Base-by-base conservation (phyloP, 2,113 vertebrate genomes). In the Mesoclemmys tuberculata region DNA sequence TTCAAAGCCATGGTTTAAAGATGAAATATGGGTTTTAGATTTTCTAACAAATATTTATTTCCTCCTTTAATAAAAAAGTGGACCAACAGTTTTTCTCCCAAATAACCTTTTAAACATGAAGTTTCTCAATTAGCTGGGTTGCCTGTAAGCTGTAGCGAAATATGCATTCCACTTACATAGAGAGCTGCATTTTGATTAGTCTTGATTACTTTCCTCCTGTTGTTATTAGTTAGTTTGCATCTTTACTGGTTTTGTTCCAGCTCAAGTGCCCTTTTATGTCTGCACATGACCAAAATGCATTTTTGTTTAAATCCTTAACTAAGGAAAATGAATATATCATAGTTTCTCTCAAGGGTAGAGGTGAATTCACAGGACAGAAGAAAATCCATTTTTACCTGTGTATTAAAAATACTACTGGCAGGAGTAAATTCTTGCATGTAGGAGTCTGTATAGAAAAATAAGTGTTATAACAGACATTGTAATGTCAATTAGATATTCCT, bases 401-500 rank as follows among this genome's bases (percentile, higher is more conserved):
- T 56, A 92, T 92, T 87, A 82, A 92, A 91, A 80, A 96, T 93
- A 87, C 12, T 11, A 48, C 41, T 90, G 80, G 64, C 5, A 46
- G 56, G 74, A 95, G 26, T 46, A 93, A 71, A 82, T n/a, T 46
- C 5, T 81, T 2, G 0, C 84, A 75, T 58, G 10, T 87, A 2
- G 3, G 86, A 82, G n/a, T 80, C 29, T 90, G 49, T 90, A 24
- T 93, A 87, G 89, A 54, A 93, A 94, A 96, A 89, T 89, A 80
- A 90, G 87, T 2, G n/a, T 1, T 58, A 64, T 88, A 56, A 95
- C 94, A 92, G 95, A 46, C 6, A 58, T 71, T 96, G 31, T 94
- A 93, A 56, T 97, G 77, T 92, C 94, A 96, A 92, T 96, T 86
- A 91, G 77, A 3, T 90, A 71, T 96, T 94, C 56, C 91, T 97